Conservation (phyloP, 2,797 vertebrate species). For the Smutsia temminckii region DNA sequence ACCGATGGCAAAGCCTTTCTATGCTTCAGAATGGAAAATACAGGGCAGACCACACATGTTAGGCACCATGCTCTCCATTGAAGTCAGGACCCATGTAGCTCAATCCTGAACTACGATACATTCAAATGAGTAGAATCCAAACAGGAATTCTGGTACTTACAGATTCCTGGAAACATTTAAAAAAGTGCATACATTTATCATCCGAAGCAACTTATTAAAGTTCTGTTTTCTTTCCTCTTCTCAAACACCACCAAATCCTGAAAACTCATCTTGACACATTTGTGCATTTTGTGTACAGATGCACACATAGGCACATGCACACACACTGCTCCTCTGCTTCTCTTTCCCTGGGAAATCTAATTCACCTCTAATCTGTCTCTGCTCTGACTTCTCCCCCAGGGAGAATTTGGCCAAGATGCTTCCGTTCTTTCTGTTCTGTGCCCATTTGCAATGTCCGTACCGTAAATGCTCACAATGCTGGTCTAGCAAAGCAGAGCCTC, state of each 20-base stretch:
- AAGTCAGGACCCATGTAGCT: not conserved
- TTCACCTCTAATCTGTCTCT: not conserved
- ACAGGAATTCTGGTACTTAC: not conserved
- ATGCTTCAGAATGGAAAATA: not conserved
- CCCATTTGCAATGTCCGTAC: not conserved
- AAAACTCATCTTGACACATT: constrained; percentile 8
- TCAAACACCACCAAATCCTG: not conserved
- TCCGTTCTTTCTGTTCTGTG: not conserved
- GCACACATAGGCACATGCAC: not conserved
- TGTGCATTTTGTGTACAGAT: no score
- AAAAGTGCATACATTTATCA: not conserved
- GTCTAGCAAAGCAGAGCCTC: not conserved
- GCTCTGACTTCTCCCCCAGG: not conserved
- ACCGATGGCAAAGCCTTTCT: not conserved
- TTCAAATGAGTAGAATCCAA: not conserved
- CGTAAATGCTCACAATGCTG: not conserved
- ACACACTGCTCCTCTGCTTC: not conserved
- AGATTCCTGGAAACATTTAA: not conserved
- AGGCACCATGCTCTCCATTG: not conserved
- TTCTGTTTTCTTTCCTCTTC: not conserved
- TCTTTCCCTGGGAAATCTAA: not conserved
- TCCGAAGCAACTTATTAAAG: not conserved
- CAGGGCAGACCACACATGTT: not conserved
- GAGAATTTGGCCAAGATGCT: not conserved
- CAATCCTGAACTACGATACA: not conserved